A percentile compares a stretch with the other conserved stretches of the same genome.
Conservation (phyloP, 1,140 invertebrate genomes). For the Oscheius sp. region DNA sequence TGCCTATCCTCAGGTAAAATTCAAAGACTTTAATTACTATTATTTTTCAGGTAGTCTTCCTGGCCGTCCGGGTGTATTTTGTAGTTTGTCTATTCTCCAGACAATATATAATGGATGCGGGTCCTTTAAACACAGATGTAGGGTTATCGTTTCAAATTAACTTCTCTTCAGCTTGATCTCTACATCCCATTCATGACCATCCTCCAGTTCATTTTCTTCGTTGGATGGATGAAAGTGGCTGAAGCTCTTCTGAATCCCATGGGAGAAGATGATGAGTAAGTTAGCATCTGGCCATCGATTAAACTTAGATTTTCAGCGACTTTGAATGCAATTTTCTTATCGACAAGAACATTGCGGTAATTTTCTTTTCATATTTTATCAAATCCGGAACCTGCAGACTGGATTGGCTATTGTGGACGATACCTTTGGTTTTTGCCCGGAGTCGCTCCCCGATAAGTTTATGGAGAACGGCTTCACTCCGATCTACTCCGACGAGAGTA, state of each 20-base stretch:
- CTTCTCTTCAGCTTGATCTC: slow-evolving; percentile 16
- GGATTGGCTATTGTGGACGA: slow-evolving; percentile 26
- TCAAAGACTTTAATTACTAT: neutral
- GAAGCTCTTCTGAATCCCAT: slow-evolving; percentile 64
- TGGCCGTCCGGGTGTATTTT: slow-evolving; percentile 57
- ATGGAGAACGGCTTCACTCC: slow-evolving; percentile 4
- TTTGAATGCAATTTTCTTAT: slow-evolving; percentile 72
- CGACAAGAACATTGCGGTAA: slow-evolving; percentile 70
- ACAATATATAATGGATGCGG: slow-evolving; percentile 44
- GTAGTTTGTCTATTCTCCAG: slow-evolving; percentile 52
- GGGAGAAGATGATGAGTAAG: slow-evolving; percentile 64
- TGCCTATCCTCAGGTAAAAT: slow-evolving; percentile 51
- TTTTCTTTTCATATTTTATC: neutral
- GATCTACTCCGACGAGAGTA: slow-evolving; percentile 10
- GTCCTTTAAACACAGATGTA: neutral
- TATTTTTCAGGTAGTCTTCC: slow-evolving; percentile 50
- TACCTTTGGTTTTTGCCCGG: slow-evolving; percentile 3
- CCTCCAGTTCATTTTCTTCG: slow-evolving; percentile 24
- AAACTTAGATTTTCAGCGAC: slow-evolving; percentile 44
- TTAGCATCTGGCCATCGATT: neutral
- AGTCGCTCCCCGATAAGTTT: slow-evolving; percentile 19
- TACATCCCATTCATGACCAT: slow-evolving; percentile 19
- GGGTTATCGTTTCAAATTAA: no score
- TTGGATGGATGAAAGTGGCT: slow-evolving; percentile 52
- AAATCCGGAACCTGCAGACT: no score